A percentile compares a stretch with the other conserved stretches of the same genome.
Evolutionary conservation across 2,888 invertebrate species (phyloP).

Genomic region (Beris morrisii): DNA sequence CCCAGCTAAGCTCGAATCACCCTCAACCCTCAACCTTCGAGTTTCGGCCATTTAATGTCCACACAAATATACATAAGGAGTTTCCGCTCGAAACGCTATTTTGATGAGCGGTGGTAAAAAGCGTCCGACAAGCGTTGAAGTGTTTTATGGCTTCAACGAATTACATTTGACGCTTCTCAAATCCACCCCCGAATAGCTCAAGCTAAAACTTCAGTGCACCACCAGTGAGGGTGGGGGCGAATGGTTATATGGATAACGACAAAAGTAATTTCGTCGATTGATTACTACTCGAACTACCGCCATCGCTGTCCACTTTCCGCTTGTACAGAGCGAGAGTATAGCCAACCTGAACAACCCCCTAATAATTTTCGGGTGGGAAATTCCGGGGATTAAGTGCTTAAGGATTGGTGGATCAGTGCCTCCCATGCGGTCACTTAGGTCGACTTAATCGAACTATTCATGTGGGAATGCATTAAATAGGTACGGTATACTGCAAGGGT

Average conservation of each 20-base stretch:
- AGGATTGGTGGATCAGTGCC: conserved; percentile 34
- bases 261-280: conserved; percentile 19
- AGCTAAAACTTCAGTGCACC: not conserved
- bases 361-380: conserved; percentile 5
- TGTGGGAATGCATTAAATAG: conserved; percentile 33
- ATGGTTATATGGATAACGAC: conserved; percentile 2
- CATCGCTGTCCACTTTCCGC: not conserved
- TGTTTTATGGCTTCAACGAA: conserved; percentile 39
- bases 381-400: conserved; percentile 35
- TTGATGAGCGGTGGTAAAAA: conserved; percentile 27
- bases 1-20: conserved; percentile 12
- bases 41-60: conserved; percentile 12
- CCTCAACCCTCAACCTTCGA: conserved; percentile 17
- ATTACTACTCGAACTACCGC: not conserved
- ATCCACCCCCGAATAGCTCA: not conserved
- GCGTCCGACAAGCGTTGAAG: conserved; percentile 38
- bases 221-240: not conserved
- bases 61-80: conserved; percentile 16
- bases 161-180: conserved; percentile 27
- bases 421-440: conserved; percentile 36
- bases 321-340: not conserved
- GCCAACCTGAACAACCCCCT: not conserved
- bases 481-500: not conserved
- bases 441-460: conserved; percentile 38
- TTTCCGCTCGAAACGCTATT: conserved; percentile 10